These are phyloP conservation scores for Silurus lanzhouensis DNA, from an alignment of 2,797 vertebrate genomes.

Conservation along the genomic window DNA sequence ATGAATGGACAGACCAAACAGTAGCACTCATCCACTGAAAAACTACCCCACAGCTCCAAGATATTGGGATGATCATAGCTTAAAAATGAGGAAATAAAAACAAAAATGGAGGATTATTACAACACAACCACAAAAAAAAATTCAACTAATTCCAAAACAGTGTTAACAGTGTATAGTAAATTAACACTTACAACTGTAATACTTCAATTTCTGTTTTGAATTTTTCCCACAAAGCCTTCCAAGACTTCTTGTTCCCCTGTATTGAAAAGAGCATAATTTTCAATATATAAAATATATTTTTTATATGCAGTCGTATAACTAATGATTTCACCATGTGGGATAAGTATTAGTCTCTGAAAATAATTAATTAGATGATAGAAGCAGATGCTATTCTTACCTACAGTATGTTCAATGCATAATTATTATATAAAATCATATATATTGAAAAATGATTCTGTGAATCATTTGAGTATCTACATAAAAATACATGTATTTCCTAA, in stretches of 20 bases:
- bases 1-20: conserved; percentile 75
- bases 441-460: not conserved
- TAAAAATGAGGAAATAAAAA: conserved; percentile 15
- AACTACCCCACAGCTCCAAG: conserved; percentile 68
- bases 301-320: not conserved
- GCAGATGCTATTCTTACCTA: not conserved
- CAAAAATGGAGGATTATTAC: not conserved
- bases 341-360: not conserved
- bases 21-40: conserved; percentile 66
- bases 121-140: not conserved
- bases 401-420: not conserved
- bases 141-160: not conserved
- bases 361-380: not conserved
- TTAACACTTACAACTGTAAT: conserved; percentile 68
- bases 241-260: conserved; percentile 61
- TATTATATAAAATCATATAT: not conserved
- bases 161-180: not conserved
- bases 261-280: not conserved
- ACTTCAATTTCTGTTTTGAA: conserved; percentile 77
- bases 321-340: not conserved
- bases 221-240: conserved; percentile 72
- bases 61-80: conserved; percentile 74
- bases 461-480: not conserved
- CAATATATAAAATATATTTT: not conserved
- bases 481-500: not conserved